Conservation (phyloP, 2,113 vertebrate species). For the Pipa parva region DNA sequence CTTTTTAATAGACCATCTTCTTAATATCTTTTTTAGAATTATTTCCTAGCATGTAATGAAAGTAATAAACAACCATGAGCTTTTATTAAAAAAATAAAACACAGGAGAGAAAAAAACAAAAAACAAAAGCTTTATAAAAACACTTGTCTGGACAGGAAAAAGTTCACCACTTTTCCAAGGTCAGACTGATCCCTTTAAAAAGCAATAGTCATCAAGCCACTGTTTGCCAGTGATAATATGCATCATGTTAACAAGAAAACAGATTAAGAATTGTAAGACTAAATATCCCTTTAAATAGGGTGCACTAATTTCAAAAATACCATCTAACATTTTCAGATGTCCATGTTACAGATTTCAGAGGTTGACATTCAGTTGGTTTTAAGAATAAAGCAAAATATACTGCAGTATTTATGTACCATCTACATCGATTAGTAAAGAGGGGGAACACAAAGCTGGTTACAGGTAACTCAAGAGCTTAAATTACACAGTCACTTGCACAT, state of each 20-base stretch:
- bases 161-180: conserved; percentile 19
- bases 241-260: conserved; percentile 31
- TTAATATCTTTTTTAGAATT: conserved; percentile 80
- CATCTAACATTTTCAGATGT: conserved; percentile 49
- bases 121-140: conserved; percentile 58
- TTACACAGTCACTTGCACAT: conserved; percentile 21
- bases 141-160: conserved; percentile 51
- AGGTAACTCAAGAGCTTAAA: conserved; percentile 19
- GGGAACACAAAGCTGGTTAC: conserved; percentile 18
- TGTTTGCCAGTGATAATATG: conserved; percentile 29
- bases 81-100: conserved; percentile 49
- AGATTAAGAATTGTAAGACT: conserved; percentile 45
- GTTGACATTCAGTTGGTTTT: conserved; percentile 39
- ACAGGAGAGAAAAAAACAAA: conserved; percentile 25
- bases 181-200: conserved; percentile 43
- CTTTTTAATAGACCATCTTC: conserved; percentile 90
- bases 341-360: conserved; percentile 53
- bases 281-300: conserved; percentile 44
- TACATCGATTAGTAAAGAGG: conserved; percentile 47
- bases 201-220: conserved; percentile 45
- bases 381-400: conserved; percentile 51
- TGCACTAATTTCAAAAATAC: conserved; percentile 41
- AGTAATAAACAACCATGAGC: conserved; percentile 61
- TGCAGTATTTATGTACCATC: conserved; percentile 43
- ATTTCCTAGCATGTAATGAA: conserved; percentile 84